phyloP scores from a whole-genome alignment of 2,113 vertebrate genomes.

The Catharus fuscescens region DNA sequence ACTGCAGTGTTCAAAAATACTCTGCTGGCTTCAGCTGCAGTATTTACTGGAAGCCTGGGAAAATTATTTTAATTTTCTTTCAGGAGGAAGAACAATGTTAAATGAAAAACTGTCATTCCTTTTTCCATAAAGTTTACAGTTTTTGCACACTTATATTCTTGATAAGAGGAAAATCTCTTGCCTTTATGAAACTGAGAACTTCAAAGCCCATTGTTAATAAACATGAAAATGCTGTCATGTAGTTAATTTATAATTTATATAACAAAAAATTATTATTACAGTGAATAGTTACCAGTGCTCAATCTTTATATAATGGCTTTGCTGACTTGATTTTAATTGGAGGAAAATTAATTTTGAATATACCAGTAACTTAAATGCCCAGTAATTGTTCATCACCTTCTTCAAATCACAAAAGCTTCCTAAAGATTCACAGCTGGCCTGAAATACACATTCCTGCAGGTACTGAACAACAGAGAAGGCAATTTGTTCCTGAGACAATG shows the following conservation, averaged over 20 bases:
- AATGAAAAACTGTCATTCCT: neutral
- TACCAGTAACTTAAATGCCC: neutral
- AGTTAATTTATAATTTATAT: neutral
- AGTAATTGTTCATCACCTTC: neutral
- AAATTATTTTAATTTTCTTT: neutral
- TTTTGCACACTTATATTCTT: neutral
- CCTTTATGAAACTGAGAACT: neutral
- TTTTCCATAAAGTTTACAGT: neutral
- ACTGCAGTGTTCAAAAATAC: conserved; percentile 28
- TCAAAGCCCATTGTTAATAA: neutral
- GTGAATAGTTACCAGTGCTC: neutral
- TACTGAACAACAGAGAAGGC: neutral
- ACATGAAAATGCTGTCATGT: neutral
- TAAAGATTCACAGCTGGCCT: neutral
- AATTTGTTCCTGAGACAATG: neutral
- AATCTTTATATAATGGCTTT: neutral
- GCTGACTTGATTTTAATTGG: neutral
- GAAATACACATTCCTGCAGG: neutral
- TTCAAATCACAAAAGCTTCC: neutral
- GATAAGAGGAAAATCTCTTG: neutral
- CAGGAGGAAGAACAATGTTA: neutral
- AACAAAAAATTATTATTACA: neutral
- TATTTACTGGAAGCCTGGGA: conserved; percentile 40
- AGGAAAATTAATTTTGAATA: neutral
- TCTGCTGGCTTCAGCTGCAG: conserved; percentile 12